Base-by-base conservation (phyloP, 2,113 vertebrate genomes). In the Polyodon spathula region DNA sequence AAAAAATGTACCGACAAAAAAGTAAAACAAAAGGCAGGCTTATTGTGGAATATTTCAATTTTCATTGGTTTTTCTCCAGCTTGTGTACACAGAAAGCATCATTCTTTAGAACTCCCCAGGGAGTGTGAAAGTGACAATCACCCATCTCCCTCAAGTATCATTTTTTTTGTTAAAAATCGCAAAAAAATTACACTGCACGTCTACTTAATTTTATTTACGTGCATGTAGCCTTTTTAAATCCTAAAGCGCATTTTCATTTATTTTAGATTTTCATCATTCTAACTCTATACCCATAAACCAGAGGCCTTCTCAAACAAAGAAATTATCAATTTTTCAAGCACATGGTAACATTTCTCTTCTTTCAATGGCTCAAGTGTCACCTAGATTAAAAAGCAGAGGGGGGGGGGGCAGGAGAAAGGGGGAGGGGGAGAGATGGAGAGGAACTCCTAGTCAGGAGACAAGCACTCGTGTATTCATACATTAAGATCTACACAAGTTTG, bases 261-360 rank as follows among this genome's bases (percentile, higher is more conserved):
- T 56, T 79, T 82, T 84, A 85, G 84, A 86, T 70, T 82, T 75
- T 76, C 76, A 58, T 64, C 60, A 75, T 82, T 84, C 83, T 82
- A 83, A 80, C 67, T 81, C 84, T 83, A 84, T 75, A 89, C 74
- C 86, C 88, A 87, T 87, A 86, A 87, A 90, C 78, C 83, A 79
- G 60, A 65, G 71, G 67, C 69, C 65, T 73, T 73, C 64, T 76
- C 27, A 27, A 27, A 27, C 27, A 27, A 27, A 27, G 27, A 27
- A 1, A 27, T 27, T 73, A 76, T 70, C 63, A 58, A 37, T 27
- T 40, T 55, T 69, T 78, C 63, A 62, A 61, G 62, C 74, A 81
- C 72, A 64, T 40, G 72, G 77, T 77, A 78, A 77, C 84, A 79
- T 48, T 44, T 60, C 42, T 62, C 37, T 4, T 73, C 72, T 80